phyloP scores from a whole-genome alignment of 2,797 vertebrate species.

The Hyperoplus lanceolatus region DNA sequence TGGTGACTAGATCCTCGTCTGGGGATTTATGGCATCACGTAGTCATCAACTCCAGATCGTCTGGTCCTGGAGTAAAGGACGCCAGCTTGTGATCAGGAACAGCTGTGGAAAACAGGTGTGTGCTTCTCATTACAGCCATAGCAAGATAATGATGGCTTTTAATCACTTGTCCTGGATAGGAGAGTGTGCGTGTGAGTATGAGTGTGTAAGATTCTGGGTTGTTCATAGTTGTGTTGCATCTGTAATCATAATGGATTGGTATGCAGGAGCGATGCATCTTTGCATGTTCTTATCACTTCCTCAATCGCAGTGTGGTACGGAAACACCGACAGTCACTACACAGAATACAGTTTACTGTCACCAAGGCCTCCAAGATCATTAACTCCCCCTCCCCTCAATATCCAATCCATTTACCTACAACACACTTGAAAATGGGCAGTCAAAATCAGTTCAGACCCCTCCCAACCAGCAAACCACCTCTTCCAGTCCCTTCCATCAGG shows the following conservation, averaged over 20 bases:
- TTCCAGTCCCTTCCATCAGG: no score
- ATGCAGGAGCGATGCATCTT: constrained; percentile 20
- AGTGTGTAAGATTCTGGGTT: constrained; percentile 9
- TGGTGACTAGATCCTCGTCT: constrained; percentile 59
- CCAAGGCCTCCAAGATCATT: no score
- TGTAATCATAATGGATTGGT: constrained; percentile 12
- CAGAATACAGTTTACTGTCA: no score
- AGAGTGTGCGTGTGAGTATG: background rate
- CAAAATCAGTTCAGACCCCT: no score
- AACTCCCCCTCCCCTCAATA: no score
- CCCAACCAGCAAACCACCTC: no score
- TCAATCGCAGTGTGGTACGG: no score
- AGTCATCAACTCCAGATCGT: constrained; percentile 70
- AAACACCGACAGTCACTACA: no score
- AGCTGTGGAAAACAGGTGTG: constrained; percentile 82
- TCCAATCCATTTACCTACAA: no score
- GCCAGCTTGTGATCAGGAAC: constrained; percentile 73
- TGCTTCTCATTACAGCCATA: constrained; percentile 68
- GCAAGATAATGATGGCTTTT: constrained; percentile 69
- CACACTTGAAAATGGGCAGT: no score
- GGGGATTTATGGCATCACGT: constrained; percentile 72
- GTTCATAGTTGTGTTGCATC: background rate
- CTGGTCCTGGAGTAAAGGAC: constrained; percentile 66
- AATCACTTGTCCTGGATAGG: constrained; percentile 56
- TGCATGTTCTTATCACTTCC: background rate